Evolutionary conservation across 2,113 vertebrate genomes (phyloP), one percentile per base, ranked within the genome.

Genomic region (Lichenostomus cassidix): DNA sequence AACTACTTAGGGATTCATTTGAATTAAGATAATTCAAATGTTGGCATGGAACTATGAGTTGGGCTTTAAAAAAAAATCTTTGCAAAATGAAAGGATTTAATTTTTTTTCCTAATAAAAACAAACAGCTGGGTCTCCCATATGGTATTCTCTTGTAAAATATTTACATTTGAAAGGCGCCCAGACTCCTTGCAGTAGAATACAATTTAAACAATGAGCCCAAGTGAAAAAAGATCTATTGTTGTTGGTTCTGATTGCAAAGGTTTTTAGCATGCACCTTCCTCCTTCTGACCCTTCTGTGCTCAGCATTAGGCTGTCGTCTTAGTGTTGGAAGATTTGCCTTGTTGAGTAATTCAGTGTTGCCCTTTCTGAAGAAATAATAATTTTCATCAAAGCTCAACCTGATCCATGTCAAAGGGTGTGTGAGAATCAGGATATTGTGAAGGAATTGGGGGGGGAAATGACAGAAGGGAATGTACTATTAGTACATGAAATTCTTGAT

Each of bases 131-230:
- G 94, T 95, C 95, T 97, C 96, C 96, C 97, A 97, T 97, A 97
- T 97, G 97, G 95, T 97, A 95, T 96, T 96, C 95, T 89, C 95
- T 96, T 95, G 96, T 97, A 97, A 97, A 97, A 97, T 97, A 97
- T 97, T 97, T 97, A 97, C 97, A 97, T 97, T 95, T 97, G 96
- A 96, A 97, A 97, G 96, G 95, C 95, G 86, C 96, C 94, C 95
- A 96, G 96, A 69, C 88, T 95, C 84, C 63, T 96, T 97, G 74
- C 84, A 91, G 58, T 89, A 94, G 95, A 96, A 91, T 71, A 83
- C 69, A 96, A 83, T 91, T 97, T 97, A 96, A 96, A 97, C 96
- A 97, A 91, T 94, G 83, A 92, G 49, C 16, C 15, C 80, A 88
- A 94, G 86, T 74, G 74, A 93, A 92, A 94, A 93, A 96, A 85